Percentiles rank a stretch among this genome's conserved stretches.
These are phyloP conservation scores for Pemphredon lugubris DNA, from an alignment of 2,888 invertebrate species.

Conservation along the genomic window DNA sequence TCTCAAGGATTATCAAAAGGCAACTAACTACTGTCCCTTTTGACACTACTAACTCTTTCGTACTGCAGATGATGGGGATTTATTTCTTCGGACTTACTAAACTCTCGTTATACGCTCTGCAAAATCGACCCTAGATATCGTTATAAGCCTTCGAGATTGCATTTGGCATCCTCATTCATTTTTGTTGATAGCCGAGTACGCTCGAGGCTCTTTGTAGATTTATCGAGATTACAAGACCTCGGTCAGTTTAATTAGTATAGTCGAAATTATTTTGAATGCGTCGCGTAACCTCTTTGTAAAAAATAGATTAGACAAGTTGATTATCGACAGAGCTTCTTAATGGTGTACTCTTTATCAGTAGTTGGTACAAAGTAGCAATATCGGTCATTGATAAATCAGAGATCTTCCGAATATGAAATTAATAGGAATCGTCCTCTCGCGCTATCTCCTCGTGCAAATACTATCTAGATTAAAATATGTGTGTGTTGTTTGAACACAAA, in stretches of 20 bases:
- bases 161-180: conserved; percentile 23
- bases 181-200: too few species aligned
- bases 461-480: conserved; percentile 27
- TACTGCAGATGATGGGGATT: conserved; percentile 16
- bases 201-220: too few species aligned
- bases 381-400: conserved; percentile 51
- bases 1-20: conserved; percentile 34
- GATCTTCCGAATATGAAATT: conserved; percentile 17
- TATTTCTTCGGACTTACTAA: conserved; percentile 48
- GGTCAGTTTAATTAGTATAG: conserved; percentile 3
- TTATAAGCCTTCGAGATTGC: not conserved
- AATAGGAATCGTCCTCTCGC: conserved; percentile 35
- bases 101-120: conserved; percentile 22
- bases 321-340: conserved; percentile 13
- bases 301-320: not conserved
- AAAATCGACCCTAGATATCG: not conserved
- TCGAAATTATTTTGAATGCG: too few species aligned
- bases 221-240: conserved; percentile 16
- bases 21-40: conserved; percentile 34
- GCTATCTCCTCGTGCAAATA: conserved; percentile 34
- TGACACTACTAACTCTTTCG: conserved; percentile 27
- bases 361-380: conserved; percentile 44
- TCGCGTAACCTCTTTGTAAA: not conserved
- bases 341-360: conserved; percentile 43
- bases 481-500: conserved; percentile 22